Percentiles rank a stretch among this genome's conserved stretches.
Conservation (phyloP, 2,797 vertebrate genomes). For the Furcifer pardalis region DNA sequence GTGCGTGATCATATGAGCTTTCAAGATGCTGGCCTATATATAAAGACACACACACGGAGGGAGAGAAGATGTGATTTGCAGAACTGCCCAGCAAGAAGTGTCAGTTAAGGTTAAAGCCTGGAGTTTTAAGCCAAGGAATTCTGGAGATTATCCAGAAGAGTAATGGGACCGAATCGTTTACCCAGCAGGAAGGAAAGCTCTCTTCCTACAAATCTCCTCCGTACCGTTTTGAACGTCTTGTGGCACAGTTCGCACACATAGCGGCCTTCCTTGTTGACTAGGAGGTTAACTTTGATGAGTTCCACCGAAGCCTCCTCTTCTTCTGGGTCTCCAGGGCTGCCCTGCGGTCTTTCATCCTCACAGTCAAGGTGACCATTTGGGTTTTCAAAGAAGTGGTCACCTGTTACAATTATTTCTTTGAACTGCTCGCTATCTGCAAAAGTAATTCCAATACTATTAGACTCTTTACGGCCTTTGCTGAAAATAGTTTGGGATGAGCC, state of each 20-base stretch:
- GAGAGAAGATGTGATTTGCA: neutral
- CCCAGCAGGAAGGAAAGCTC: neutral
- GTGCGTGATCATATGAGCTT: slow-evolving; percentile 96
- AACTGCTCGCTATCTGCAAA: slow-evolving; percentile 74
- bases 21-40: slow-evolving; percentile 96
- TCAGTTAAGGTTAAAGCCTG: neutral
- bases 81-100: neutral
- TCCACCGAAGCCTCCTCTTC: slow-evolving; percentile 69
- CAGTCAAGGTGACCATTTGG: slow-evolving; percentile 56
- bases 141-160: too few species aligned
- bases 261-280: slow-evolving; percentile 87
- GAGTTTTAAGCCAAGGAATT: neutral
- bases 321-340: slow-evolving; percentile 48
- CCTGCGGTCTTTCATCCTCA: slow-evolving; percentile 61
- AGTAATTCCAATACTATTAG: slow-evolving; percentile 12
- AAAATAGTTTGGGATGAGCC: neutral
- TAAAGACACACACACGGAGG: too few species aligned
- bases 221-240: slow-evolving; percentile 97
- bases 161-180: neutral
- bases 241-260: slow-evolving; percentile 90
- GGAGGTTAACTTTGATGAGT: slow-evolving; percentile 77
- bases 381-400: slow-evolving; percentile 63
- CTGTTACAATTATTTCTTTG: slow-evolving; percentile 76
- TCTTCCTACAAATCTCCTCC: slow-evolving; percentile 1
- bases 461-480: neutral